Evolutionary conservation across 2,888 invertebrate genomes (phyloP), one percentile per base, ranked within the genome.

Genomic region (Lamproptera curius): DNA sequence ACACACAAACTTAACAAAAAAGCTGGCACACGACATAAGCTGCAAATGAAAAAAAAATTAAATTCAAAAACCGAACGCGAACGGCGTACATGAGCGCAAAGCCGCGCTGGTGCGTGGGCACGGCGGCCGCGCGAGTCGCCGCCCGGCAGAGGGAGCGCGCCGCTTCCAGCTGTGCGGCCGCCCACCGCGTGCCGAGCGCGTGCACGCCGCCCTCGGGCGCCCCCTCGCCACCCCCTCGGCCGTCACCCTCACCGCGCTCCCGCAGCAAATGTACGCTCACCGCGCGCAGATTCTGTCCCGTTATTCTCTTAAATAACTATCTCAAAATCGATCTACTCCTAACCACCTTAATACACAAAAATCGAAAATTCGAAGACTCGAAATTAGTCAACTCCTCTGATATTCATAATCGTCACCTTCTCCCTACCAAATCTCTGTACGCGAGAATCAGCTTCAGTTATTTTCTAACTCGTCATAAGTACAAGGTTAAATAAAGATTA

Each of bases 251-350:
- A 91, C 16, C 54, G 44, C 60, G 92, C 65, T 68, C 72, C 26
- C 78, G 94, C 62, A 95, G 88, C 55, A 95, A 83, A 79, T 95
- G 95, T 77, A 95, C 93, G 72, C 94, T 95, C 52, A 96, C 84
- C 68, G 95, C 95, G n/a, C 95, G 91, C 42, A 95, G 84, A 77
- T 95, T 96, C 94, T 94, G 68, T 34, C 61, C 36, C 42, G 10
- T n/a, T n/a, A n/a, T n/a, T n/a, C n/a, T n/a, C n/a, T n/a, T n/a
- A n/a, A n/a, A n/a, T n/a, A n/a, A n/a, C n/a, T n/a, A n/a, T n/a
- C n/a, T n/a, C n/a, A n/a, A n/a, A n/a, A n/a, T n/a, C n/a, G n/a
- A n/a, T n/a, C n/a, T n/a, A n/a, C n/a, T n/a, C n/a, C n/a, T n/a
- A n/a, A n/a, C n/a, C n/a, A n/a, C n/a, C n/a, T n/a, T n/a, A n/a